Evolutionary conservation across 2,888 invertebrate genomes (phyloP).

Genomic region (Drosophila siamana): DNA sequence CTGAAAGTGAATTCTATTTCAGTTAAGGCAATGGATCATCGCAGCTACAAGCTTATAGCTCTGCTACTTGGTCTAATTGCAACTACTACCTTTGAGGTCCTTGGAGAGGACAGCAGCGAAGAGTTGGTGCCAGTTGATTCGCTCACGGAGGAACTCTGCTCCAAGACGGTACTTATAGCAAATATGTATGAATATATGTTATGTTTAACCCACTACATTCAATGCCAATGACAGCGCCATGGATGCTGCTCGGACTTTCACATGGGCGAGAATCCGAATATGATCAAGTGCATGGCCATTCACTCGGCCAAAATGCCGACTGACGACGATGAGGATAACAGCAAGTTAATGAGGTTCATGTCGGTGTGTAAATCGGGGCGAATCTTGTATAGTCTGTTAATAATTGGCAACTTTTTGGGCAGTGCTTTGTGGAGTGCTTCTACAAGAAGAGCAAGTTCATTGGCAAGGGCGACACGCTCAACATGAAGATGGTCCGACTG

Average conservation of each 20-base stretch:
- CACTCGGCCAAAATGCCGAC: conserved; percentile 65
- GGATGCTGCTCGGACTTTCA: conserved; percentile 59
- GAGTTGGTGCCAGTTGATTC: not conserved
- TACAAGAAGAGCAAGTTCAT: conserved; percentile 75
- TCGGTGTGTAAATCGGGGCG: conserved; percentile 69
- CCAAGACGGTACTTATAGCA: conserved; percentile 43
- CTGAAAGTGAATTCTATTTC: conserved; percentile 8
- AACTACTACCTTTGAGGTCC: not conserved
- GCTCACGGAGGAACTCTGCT: conserved; percentile 46
- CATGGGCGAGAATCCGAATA: conserved; percentile 50
- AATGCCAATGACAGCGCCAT: conserved; percentile 38
- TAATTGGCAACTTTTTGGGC: not conserved
- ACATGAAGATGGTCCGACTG: conserved; percentile 74
- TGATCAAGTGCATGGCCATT: conserved; percentile 67
- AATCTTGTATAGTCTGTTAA: not conserved
- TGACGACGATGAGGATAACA: conserved; percentile 37
- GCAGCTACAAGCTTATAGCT: not conserved
- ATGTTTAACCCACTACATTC: not conserved
- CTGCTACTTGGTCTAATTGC: not conserved
- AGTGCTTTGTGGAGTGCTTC: conserved; percentile 75
- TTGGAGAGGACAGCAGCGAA: conserved; percentile 44
- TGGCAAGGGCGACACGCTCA: conserved; percentile 68
- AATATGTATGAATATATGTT: too few species aligned
- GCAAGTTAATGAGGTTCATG: conserved; percentile 50
- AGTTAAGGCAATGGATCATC: conserved; percentile 18